Evolutionary conservation across 1,140 invertebrate genomes (phyloP).

Genomic region (Trachymyrmex septentrionalis): DNA sequence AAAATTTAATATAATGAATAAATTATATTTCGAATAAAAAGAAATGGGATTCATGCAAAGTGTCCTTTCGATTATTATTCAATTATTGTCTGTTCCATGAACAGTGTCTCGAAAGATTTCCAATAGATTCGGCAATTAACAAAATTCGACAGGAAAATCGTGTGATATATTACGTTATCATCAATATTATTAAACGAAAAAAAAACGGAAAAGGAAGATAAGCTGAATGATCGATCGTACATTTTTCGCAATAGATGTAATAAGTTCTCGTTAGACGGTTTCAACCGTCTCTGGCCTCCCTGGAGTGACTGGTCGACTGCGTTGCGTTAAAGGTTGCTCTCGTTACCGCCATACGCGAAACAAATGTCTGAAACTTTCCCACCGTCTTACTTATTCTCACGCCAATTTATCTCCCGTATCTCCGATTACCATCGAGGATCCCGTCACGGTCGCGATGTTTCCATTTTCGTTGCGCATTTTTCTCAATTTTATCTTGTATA

Average conservation of each 20-base stretch:
- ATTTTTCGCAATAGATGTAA: constrained; percentile 27
- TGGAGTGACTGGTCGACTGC: neutral
- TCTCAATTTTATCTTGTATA: neutral
- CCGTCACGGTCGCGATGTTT: constrained; percentile 21
- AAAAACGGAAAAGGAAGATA: neutral
- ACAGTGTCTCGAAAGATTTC: neutral
- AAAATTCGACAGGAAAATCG: neutral
- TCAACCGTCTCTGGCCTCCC: neutral
- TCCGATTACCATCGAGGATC: constrained; percentile 17
- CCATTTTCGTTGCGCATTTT: constrained; percentile 22
- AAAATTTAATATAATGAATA: neutral
- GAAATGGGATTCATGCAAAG: neutral
- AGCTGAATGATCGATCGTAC: neutral
- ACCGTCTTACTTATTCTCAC: neutral
- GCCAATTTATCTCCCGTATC: constrained; percentile 63
- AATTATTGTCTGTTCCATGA: neutral
- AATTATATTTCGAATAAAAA: neutral
- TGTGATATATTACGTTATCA: neutral
- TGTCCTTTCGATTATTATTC: neutral
- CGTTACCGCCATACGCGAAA: constrained; percentile 22
- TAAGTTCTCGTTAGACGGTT: constrained; percentile 18
- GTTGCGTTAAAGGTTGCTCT: constrained; percentile 26
- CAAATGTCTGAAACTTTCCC: constrained; percentile 37
- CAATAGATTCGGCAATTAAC: neutral
- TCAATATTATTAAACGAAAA: constrained; percentile 19